Conservation (phyloP, 1,140 invertebrate species). For the Pararge aegeria region DNA sequence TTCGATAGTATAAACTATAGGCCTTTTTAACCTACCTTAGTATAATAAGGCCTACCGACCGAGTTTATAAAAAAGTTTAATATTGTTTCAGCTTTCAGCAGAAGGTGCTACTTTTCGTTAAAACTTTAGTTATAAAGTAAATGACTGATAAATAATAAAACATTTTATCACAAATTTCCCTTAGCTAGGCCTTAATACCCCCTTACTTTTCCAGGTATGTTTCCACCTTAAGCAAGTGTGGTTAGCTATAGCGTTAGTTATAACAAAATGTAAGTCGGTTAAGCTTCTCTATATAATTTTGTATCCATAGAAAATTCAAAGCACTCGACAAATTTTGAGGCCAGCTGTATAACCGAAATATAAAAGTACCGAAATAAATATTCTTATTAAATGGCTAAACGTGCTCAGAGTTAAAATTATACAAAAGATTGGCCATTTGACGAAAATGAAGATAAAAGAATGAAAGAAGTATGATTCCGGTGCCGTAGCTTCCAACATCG, state of each 20-base stretch:
- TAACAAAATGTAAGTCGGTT: too few relatives aligned
- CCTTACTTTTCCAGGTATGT: too few relatives aligned
- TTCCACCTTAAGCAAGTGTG: too few relatives aligned
- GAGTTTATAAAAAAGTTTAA: slow-evolving; percentile 26
- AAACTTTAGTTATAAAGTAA: slow-evolving; percentile 3
- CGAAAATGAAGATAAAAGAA: background rate
- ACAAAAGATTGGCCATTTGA: background rate
- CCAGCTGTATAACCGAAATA: too few relatives aligned
- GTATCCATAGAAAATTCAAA: too few relatives aligned
- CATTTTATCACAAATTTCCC: too few relatives aligned
- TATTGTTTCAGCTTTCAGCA: too few relatives aligned
- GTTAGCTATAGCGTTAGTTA: too few relatives aligned
- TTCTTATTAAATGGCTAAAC: background rate
- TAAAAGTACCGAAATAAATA: background rate
- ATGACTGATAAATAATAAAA: slow-evolving; percentile 9
- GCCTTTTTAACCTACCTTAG: slow-evolving; percentile 26
- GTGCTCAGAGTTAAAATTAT: background rate
- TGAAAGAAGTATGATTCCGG: background rate
- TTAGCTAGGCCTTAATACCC: too few relatives aligned
- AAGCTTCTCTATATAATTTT: too few relatives aligned
- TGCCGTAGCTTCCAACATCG: background rate
- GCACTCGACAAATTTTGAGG: too few relatives aligned
- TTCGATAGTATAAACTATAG: slow-evolving; percentile 19
- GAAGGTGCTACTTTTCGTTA: too few relatives aligned
- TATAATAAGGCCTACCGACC: slow-evolving; percentile 28